Evolutionary conservation across 2,113 vertebrate genomes (phyloP), one percentile per base, ranked within the genome.

Genomic region (Chaenocephalus aceratus): DNA sequence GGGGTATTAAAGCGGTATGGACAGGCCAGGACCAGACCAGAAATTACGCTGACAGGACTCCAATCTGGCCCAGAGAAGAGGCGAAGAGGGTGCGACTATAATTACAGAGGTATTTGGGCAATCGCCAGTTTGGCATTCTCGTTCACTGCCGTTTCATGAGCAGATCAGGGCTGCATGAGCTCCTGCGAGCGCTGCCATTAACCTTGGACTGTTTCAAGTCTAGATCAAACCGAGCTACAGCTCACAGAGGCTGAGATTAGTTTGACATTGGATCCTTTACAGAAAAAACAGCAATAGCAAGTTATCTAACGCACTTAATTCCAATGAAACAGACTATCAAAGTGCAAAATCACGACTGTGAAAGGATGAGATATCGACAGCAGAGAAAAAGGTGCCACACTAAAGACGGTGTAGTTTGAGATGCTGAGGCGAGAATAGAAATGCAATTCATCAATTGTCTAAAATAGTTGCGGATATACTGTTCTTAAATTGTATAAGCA

Each of bases 81-180:
- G 83, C 73, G 68, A 83, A 65, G 84, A 89, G 89, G 84, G 88
- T 83, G 88, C 86, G 86, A 87, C 91, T 93, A 89, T 88, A 92
- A 93, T 93, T 90, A 92, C 91, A 86, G 80, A 87, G 85, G 90
- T 84, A 90, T 93, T 85, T 87, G 90, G 83, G 79, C 68, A 61
- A 48, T 64, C 5, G 82, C 91, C 91, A 92, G 87, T 85, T 74
- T 86, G 86, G 80, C 87, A 75, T 84, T 90, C 49, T 69, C 36
- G 72, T 80, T 75, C 67, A 60, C 75, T 67, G 85, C 16, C 49
- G 30, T 81, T 91, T 89, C 85, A 89, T n/a, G 82, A 86, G 72
- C 87, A 73, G 61, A 86, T 83, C 75, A 48, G 84, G 69, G 83
- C 82, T 72, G 84, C 79, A 59, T 79, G 71, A 83, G 74, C 84